Evolutionary conservation across 2,113 vertebrate species (phyloP), one percentile per base, ranked within the genome.

Genomic region (Trachemys scripta): DNA sequence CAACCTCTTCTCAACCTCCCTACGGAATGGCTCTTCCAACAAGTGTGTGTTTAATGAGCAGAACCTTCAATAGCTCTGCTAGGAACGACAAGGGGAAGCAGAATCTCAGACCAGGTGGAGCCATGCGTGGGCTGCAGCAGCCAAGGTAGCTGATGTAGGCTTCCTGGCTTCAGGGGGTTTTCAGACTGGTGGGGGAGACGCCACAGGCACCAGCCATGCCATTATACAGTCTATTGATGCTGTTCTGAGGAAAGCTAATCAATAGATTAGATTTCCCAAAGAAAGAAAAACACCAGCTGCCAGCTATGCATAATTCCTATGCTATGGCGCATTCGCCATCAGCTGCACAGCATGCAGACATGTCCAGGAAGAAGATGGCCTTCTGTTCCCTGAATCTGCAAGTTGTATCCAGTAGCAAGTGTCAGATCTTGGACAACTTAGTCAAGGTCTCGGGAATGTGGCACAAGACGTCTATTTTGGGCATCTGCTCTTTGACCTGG

Each of bases 241-340:
- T 97, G 97, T 96, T 97, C 97, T 96, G 97, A 97, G 97, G 97
- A 98, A 98, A 98, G 97, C 97, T 97, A 98, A 98, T 98, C 98
- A 96, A 98, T 98, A 97, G 96, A 98, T 98, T 97, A 97, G 97
- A 98, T 98, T 98, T 98, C 97, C 97, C 95, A 96, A 97, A 97
- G 98, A 97, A 98, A 98, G 97, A 97, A 97, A 92, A 97, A 97
- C 97, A 97, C 97, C 97, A 94, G 94, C 95, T 97, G 95, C 96
- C 96, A 93, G 95, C 96, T 96, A 95, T 88, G 90, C 96, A 95
- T 76, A 94, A 91, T 96, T 96, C 92, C 96, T 92, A 80, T 9
- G 45, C 88, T 29, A 31, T 3, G n/a, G 72, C 10, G 91, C 95
- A 10, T 93, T 96, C 87, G 96, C 97, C 96, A 96, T 90, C 95